These are phyloP conservation scores for Catocala sponsa DNA, from an alignment of 2,888 invertebrate species.

Conservation along the genomic window DNA sequence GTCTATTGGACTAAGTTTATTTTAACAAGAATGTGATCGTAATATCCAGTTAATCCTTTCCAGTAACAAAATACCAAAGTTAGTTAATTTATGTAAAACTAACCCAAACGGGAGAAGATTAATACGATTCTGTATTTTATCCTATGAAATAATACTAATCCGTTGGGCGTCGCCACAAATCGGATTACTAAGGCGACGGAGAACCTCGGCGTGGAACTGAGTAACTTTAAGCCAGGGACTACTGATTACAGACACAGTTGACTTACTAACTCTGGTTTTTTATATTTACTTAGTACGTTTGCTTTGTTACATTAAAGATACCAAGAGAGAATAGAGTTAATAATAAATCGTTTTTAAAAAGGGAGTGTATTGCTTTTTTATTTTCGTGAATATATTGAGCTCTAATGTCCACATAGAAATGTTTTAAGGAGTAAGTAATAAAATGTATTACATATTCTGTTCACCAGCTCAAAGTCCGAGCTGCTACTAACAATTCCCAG, in stretches of 20 bases:
- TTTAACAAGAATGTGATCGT: too few relatives aligned
- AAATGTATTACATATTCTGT: too few relatives aligned
- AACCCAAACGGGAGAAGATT: conserved; percentile 6
- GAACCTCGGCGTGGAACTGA: conserved; percentile 18
- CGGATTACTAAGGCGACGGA: conserved; percentile 35
- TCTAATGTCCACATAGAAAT: too few relatives aligned
- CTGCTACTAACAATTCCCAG: too few relatives aligned
- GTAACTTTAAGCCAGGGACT: conserved; percentile 33
- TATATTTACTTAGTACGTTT: not conserved
- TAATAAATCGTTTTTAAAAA: too few relatives aligned
- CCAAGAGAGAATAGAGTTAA: too few relatives aligned
- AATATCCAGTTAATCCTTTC: not conserved
- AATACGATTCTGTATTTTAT: conserved; percentile 24
- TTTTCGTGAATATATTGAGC: too few relatives aligned
- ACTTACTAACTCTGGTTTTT: conserved; percentile 15
- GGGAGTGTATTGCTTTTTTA: too few relatives aligned
- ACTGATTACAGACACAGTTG: conserved; percentile 37
- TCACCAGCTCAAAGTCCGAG: too few relatives aligned
- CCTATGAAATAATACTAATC: conserved; percentile 39
- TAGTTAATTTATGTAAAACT: conserved; percentile 4
- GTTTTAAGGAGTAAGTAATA: too few relatives aligned
- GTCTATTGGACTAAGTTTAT: too few relatives aligned
- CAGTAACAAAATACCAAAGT: not conserved
- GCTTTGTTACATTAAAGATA: too few relatives aligned
- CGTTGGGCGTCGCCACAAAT: conserved; percentile 29